A percentile compares a stretch with the other conserved stretches of the same genome.
phyloP scores from a whole-genome alignment of 2,113 vertebrate species.

The Fregetta grallaria region DNA sequence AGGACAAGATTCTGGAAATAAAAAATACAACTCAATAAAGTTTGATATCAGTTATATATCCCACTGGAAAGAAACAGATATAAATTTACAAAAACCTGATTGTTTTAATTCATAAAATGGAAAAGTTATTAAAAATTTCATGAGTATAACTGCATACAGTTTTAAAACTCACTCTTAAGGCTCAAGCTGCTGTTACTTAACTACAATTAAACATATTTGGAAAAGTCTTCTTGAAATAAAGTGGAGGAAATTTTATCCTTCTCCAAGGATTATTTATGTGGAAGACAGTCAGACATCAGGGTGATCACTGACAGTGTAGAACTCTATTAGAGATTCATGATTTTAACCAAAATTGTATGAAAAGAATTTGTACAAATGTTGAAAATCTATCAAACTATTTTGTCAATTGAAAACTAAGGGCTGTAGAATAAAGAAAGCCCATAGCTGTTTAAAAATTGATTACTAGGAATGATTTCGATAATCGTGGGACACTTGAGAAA shows the following conservation, averaged over 20 bases:
- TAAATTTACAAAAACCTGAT: not conserved
- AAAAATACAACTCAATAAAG: not conserved
- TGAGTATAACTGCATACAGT: not conserved
- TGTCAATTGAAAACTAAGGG: not conserved
- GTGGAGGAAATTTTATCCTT: not conserved
- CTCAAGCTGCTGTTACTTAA: not conserved
- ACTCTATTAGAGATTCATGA: not conserved
- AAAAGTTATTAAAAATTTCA: not conserved
- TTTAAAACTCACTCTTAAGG: not conserved
- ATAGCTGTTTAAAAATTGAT: not conserved
- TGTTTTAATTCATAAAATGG: not conserved
- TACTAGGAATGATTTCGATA: not conserved
- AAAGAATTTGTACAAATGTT: not conserved
- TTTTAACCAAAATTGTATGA: not conserved
- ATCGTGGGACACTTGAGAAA: not conserved
- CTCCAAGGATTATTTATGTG: not conserved
- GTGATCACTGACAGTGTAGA: not conserved
- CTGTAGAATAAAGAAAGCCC: not conserved
- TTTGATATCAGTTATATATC: not conserved
- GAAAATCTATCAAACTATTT: not conserved
- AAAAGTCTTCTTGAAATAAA: not conserved
- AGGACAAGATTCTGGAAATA: not conserved
- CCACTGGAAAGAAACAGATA: not conserved
- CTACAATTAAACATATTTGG: not conserved
- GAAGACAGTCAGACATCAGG: not conserved